phyloP scores from a whole-genome alignment of 2,113 vertebrate species.

The Gymnobelideus leadbeateri region DNA sequence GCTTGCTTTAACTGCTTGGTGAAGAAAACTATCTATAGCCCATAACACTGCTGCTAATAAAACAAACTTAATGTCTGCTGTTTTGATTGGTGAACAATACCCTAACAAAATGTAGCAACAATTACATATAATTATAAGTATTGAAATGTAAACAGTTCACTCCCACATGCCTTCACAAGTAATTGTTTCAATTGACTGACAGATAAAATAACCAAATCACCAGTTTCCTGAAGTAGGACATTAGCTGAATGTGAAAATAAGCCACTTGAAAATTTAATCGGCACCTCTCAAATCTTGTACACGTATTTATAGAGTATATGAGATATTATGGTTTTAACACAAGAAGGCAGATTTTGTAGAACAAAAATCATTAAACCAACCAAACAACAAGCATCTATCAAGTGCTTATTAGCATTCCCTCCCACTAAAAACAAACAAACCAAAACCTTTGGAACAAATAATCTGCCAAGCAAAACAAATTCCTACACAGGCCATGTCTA shows the following conservation, averaged over 20 bases:
- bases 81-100: constrained; percentile 48
- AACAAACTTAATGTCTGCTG: constrained; percentile 18
- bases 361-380: constrained; percentile 46
- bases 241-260: constrained; percentile 32
- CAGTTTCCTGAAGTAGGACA: neutral
- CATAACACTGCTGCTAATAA: constrained; percentile 25
- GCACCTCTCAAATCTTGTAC: neutral
- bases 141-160: constrained; percentile 62
- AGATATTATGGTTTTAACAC: constrained; percentile 22
- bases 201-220: constrained; percentile 59
- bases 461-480: neutral
- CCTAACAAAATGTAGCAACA: constrained; percentile 53
- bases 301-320: neutral
- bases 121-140: constrained; percentile 45
- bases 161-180: constrained; percentile 62
- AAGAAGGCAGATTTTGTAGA: constrained; percentile 6
- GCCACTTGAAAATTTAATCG: constrained; percentile 47
- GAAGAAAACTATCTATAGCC: constrained; percentile 45
- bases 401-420: neutral
- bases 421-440: neutral
- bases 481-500: neutral
- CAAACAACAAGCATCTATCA: neutral
- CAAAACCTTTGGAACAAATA: neutral
- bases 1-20: constrained; percentile 24
- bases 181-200: constrained; percentile 56